Conservation (phyloP, 2,797 vertebrate genomes). For the Semotilus atromaculatus region DNA sequence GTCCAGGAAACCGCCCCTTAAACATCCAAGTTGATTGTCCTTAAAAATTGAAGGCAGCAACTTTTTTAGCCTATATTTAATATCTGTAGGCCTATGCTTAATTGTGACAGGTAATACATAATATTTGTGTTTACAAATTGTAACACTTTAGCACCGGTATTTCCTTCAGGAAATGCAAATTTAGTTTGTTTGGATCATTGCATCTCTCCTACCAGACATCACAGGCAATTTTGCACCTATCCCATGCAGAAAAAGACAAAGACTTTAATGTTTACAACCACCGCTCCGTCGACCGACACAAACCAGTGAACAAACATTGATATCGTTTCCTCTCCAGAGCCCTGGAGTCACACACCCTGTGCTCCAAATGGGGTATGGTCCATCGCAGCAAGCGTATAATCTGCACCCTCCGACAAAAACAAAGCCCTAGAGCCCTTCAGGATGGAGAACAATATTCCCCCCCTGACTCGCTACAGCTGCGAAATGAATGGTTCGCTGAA, state of each 20-base stretch:
- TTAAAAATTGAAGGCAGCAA: no score
- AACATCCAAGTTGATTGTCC: no score
- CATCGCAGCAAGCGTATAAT: slow-evolving; percentile 40
- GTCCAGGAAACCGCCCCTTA: no score
- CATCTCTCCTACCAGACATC: neutral
- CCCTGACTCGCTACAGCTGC: slow-evolving; percentile 46
- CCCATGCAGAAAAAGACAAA: slow-evolving; percentile 7
- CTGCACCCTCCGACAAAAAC: slow-evolving; percentile 19
- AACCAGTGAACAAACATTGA: slow-evolving; percentile 39
- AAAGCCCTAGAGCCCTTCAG: slow-evolving; percentile 29
- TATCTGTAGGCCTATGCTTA: neutral
- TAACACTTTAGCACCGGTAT: no score
- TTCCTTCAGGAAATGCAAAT: slow-evolving; percentile 8
- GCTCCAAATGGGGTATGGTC: slow-evolving; percentile 19
- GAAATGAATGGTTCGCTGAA: slow-evolving; percentile 36
- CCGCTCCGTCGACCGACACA: slow-evolving; percentile 1
- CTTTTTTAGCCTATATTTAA: no score
- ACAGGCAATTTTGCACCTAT: neutral
- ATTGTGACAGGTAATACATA: no score
- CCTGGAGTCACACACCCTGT: slow-evolving; percentile 38
- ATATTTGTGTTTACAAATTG: no score
- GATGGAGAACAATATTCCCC: slow-evolving; percentile 36
- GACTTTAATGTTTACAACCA: slow-evolving; percentile 29
- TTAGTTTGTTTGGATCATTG: neutral
- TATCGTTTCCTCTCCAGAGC: slow-evolving; percentile 23